Evolutionary conservation across 2,113 vertebrate species (phyloP).

Genomic region (Falco punctatus): DNA sequence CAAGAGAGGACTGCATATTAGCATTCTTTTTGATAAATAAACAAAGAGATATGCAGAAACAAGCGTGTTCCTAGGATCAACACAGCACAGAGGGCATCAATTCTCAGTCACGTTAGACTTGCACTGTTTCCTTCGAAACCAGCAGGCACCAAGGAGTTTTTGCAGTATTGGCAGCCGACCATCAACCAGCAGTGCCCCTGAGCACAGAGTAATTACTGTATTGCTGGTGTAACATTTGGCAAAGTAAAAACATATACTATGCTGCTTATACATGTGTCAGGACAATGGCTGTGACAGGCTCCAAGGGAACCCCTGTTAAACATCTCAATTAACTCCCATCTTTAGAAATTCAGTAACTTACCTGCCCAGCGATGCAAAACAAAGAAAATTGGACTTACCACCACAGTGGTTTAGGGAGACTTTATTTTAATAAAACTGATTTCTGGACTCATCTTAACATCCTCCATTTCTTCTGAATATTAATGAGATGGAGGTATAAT

Average conservation of each 20-base stretch:
- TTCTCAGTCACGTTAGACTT: background rate
- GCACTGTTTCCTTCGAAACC: background rate
- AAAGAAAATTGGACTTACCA: constrained; percentile 67
- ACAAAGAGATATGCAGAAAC: background rate
- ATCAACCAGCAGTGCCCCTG: background rate
- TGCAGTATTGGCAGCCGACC: background rate
- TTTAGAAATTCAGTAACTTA: constrained; percentile 71
- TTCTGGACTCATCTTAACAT: background rate
- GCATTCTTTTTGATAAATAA: background rate
- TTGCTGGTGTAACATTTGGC: background rate
- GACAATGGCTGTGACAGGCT: background rate
- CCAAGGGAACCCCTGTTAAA: constrained; percentile 52
- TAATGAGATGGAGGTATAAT: background rate
- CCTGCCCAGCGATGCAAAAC: constrained; percentile 71
- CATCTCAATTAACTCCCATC: constrained; percentile 68
- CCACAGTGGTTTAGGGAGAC: constrained; percentile 55
- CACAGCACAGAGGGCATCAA: background rate
- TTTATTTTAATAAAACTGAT: constrained; percentile 27
- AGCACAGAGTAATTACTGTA: background rate
- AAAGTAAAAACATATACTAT: background rate
- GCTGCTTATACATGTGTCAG: background rate
- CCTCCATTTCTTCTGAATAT: background rate
- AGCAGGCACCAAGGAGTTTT: background rate
- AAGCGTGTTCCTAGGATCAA: background rate
- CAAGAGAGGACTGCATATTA: background rate